These are phyloP conservation scores for Omphaloscelis lunosa DNA, from an alignment of 2,888 invertebrate genomes.

Conservation along the genomic window DNA sequence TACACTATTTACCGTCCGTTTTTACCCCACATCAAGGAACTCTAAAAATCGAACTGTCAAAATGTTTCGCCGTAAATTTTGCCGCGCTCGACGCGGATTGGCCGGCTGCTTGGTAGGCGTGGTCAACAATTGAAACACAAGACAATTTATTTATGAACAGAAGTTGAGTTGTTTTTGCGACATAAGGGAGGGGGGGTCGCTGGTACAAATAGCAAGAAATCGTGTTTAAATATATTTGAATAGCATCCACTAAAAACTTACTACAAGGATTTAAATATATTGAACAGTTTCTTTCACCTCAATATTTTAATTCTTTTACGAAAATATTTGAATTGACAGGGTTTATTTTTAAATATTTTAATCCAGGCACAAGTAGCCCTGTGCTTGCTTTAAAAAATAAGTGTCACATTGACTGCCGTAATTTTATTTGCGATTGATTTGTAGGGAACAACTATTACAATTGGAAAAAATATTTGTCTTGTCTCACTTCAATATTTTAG, in stretches of 20 bases:
- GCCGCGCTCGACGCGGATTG: slow-evolving; percentile 82
- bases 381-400: neutral
- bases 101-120: slow-evolving; percentile 80
- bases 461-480: neutral
- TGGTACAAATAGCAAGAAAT: slow-evolving; percentile 56
- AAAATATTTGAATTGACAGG: slow-evolving; percentile 28
- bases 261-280: slow-evolving; percentile 45
- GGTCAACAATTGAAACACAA: slow-evolving; percentile 81
- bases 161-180: slow-evolving; percentile 81
- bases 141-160: slow-evolving; percentile 88
- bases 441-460: neutral
- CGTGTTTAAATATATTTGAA: slow-evolving; percentile 63
- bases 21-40: slow-evolving; percentile 59
- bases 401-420: neutral
- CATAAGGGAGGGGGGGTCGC: slow-evolving; percentile 53
- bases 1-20: slow-evolving; percentile 39
- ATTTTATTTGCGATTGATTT: slow-evolving; percentile 8
- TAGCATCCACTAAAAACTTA: slow-evolving; percentile 46
- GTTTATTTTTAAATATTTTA: slow-evolving; percentile 16
- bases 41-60: slow-evolving; percentile 89
- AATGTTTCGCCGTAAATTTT: slow-evolving; percentile 88
- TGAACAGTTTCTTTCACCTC: slow-evolving; percentile 38
- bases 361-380: neutral
- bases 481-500: no score
- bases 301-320: slow-evolving; percentile 14